A percentile compares a stretch with the other conserved stretches of the same genome.
phyloP scores from a whole-genome alignment of 2,888 invertebrate genomes.

The Acanthoscelides obtectus region DNA sequence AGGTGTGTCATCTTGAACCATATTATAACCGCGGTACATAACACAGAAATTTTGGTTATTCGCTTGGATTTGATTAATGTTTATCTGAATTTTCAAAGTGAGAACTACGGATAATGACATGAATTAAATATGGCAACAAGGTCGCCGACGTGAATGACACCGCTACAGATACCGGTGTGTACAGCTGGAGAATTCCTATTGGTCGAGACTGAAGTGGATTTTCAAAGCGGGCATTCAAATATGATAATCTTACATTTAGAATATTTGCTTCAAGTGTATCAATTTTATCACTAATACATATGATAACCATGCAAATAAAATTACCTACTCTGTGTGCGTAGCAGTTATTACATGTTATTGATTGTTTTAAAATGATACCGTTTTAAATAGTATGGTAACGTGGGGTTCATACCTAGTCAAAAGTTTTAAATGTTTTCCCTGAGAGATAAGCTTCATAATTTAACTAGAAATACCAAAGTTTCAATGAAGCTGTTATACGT shows the following conservation, averaged over 20 bases:
- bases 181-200: conserved; percentile 39
- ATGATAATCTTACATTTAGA: conserved; percentile 5
- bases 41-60: no score
- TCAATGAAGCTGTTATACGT: no score
- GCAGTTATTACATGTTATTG: not conserved
- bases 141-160: conserved; percentile 24
- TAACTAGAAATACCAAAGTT: no score
- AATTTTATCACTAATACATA: not conserved
- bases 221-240: conserved; percentile 16
- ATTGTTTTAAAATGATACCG: no score
- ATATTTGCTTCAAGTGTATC: not conserved
- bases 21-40: no score
- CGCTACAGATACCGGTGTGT: conserved; percentile 18
- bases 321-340: not conserved
- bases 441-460: no score
- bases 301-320: not conserved
- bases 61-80: no score
- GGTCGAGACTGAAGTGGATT: conserved; percentile 19
- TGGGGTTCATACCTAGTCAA: no score
- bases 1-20: no score
- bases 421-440: no score
- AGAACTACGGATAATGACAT: not conserved
- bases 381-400: no score
- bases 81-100: no score
- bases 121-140: conserved; percentile 2